Evolutionary conservation across 2,888 invertebrate species (phyloP), one percentile per base, ranked within the genome.

Genomic region (Volucella bombylans): DNA sequence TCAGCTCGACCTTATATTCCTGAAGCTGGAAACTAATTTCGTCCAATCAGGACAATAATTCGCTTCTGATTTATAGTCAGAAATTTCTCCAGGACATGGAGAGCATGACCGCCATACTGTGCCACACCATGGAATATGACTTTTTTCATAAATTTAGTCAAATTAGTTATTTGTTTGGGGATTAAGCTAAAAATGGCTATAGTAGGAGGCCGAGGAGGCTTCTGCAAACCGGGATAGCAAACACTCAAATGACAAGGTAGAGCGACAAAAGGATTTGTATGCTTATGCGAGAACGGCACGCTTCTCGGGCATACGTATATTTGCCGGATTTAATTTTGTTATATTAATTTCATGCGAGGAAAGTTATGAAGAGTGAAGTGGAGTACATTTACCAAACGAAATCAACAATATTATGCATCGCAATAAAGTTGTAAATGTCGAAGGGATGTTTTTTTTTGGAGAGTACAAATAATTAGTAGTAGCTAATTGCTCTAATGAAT

Each of bases 71-170:
- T 65, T 74, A 74, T 23, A n/a, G 43, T 12, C 11, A 18, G 23
- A 18, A 18, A 54, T 39, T 55, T n/a, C 45, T 39, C 31, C n/a
- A 47, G 47, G 69, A 45, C 47, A 15, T 31, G n/a, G 47, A 39
- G 18, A 1, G 18, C 38, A 45, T 68, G 68, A 31, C 31, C 31
- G 31, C 31, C 31, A 6, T 31, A 31, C 31, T 31, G 31, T 31
- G 6, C 31, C 62, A 23, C 39, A 8, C 52, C 38, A 45, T 68
- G 68, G 14, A 38, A 15, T 54, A 11, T n/a, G 18, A 8, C 12
- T 8, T 39, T 18, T 65, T 74, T 57, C 64, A 74, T 65, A 65
- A 74, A 74, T 74, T 74, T 49, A 12, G 14, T 55, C 12, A 55
- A 57, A 65, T 74, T 74, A 65, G 47, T 18, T 23, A 57, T 39